Conservation (phyloP, 2,888 invertebrate species). For the Apantesis nais region DNA sequence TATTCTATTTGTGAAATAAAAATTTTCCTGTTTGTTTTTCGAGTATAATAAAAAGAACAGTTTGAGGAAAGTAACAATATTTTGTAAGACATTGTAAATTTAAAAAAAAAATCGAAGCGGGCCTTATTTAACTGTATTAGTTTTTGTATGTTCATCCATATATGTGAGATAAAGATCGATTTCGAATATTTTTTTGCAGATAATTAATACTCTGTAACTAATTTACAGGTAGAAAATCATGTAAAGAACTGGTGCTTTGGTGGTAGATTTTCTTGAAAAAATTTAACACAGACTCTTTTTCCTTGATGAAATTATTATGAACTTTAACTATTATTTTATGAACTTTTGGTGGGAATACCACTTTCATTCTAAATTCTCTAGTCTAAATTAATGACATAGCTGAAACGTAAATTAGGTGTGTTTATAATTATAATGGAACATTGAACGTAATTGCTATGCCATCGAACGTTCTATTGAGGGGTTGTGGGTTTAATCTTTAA, state of each 20-base stretch:
- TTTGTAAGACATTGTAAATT: no score
- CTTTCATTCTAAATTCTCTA: not conserved
- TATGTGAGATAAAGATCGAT: no score
- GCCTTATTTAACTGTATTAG: no score
- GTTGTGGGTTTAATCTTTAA: not conserved
- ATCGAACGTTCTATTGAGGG: not conserved
- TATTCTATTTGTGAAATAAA: slow-evolving; percentile 13
- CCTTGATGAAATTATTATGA: not conserved
- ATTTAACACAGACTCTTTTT: no score
- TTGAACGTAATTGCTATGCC: not conserved
- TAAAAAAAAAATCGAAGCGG: no score
- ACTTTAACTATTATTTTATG: not conserved
- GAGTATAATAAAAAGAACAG: slow-evolving; percentile 8
- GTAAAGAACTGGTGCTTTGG: no score
- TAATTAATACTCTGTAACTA: no score
- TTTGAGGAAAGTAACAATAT: no score
- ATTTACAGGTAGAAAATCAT: no score
- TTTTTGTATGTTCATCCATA: no score
- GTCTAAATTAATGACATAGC: not conserved
- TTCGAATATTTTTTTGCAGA: no score
- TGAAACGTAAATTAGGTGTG: not conserved
- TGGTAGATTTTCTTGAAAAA: no score
- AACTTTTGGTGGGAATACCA: not conserved
- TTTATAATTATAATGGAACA: not conserved
- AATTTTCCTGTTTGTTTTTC: slow-evolving; percentile 16